Evolutionary conservation across 1,140 invertebrate species (phyloP).

Genomic region (Papilio polyxenes): DNA sequence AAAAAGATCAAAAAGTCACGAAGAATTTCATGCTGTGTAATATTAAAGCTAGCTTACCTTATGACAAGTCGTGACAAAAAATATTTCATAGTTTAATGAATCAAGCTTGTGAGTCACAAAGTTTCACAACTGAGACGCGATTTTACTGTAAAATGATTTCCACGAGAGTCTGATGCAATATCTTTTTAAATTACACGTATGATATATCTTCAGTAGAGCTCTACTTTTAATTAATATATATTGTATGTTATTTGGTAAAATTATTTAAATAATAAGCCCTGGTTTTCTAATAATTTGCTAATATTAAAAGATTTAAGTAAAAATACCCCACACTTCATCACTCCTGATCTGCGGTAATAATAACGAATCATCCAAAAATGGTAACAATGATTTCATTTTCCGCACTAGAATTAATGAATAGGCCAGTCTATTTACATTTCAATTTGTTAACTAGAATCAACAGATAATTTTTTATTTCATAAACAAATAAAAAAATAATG

Average conservation of each 20-base stretch:
- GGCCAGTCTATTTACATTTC: no score
- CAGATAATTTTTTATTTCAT: no score
- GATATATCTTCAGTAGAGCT: neutral
- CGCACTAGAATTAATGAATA: no score
- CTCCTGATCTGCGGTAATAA: neutral
- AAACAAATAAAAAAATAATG: no score
- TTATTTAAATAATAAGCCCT: neutral
- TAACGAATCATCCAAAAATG: neutral
- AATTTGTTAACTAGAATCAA: no score
- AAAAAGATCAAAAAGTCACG: no score
- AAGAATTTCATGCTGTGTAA: neutral
- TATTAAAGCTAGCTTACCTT: neutral
- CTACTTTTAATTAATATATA: neutral
- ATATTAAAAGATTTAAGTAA: neutral
- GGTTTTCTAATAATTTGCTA: neutral
- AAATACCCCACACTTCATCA: neutral
- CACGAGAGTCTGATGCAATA: slow-evolving; percentile 19
- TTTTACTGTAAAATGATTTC: slow-evolving; percentile 1
- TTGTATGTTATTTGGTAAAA: neutral
- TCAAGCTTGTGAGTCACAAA: slow-evolving; percentile 5
- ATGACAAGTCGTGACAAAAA: neutral
- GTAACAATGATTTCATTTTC: no score
- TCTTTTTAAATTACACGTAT: neutral
- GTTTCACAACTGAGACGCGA: neutral
- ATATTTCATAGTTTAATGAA: neutral